phyloP scores from a whole-genome alignment of 1,140 invertebrate species.

The Bombus impatiens region DNA sequence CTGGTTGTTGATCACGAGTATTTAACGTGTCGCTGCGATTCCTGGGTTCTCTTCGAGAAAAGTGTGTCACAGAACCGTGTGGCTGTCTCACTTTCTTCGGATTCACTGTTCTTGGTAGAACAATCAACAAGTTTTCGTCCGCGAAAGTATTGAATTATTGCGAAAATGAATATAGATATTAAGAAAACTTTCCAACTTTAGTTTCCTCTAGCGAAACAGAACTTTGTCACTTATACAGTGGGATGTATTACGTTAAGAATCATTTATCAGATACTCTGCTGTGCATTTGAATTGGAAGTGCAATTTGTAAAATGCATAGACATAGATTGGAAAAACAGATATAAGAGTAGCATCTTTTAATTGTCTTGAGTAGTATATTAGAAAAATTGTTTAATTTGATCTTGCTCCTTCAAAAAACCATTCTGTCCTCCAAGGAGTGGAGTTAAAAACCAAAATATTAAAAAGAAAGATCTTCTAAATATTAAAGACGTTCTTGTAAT shows the following conservation, averaged over 20 bases:
- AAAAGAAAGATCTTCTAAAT: no score
- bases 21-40: slow-evolving; percentile 5
- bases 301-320: no score
- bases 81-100: slow-evolving; percentile 56
- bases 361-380: no score
- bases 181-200: not conserved
- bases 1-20: not conserved
- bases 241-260: not conserved
- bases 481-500: no score
- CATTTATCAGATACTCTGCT: no score
- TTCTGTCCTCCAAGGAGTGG: no score
- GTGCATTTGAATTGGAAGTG: no score
- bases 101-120: slow-evolving; percentile 25
- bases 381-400: no score
- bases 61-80: slow-evolving; percentile 51
- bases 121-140: slow-evolving; percentile 5
- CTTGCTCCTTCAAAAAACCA: no score
- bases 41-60: slow-evolving; percentile 31
- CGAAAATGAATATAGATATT: not conserved
- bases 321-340: no score
- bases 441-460: no score
- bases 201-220: not conserved
- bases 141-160: not conserved
- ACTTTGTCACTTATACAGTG: not conserved
- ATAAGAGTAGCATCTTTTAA: no score